Conservation (phyloP, 2,888 invertebrate species). For the Dorcus hopei region DNA sequence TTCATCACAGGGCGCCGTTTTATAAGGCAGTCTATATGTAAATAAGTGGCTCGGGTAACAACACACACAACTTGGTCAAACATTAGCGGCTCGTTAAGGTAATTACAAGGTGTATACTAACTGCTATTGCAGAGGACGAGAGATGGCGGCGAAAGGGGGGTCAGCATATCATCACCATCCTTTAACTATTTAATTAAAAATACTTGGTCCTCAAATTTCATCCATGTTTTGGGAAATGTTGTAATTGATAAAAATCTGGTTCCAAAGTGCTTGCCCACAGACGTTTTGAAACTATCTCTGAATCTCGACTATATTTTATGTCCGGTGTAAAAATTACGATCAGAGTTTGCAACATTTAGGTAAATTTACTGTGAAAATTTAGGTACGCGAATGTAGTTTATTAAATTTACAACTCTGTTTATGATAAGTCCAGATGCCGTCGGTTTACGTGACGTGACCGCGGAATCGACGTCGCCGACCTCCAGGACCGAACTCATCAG, state of each 20-base stretch:
- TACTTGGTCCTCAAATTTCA: too few relatives aligned
- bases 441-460: conserved; percentile 6
- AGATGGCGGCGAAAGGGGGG: too few relatives aligned
- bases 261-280: too few relatives aligned
- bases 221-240: too few relatives aligned
- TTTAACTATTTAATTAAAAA: too few relatives aligned
- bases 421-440: conserved; percentile 14
- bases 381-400: neutral
- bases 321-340: neutral
- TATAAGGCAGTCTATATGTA: neutral
- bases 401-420: conserved; percentile 16
- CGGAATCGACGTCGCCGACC: neutral
- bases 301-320: neutral
- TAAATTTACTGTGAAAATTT: neutral
- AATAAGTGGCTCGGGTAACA: neutral
- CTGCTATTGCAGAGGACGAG: too few relatives aligned
- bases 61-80: neutral
- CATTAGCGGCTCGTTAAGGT: neutral
- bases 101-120: neutral
- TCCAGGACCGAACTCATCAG: neutral
- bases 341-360: neutral
- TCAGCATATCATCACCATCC: too few relatives aligned
- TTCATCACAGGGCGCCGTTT: neutral
- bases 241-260: too few relatives aligned
- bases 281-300: too few relatives aligned